phyloP scores from a whole-genome alignment of 2,888 invertebrate genomes.

The Electrophaes corylata region DNA sequence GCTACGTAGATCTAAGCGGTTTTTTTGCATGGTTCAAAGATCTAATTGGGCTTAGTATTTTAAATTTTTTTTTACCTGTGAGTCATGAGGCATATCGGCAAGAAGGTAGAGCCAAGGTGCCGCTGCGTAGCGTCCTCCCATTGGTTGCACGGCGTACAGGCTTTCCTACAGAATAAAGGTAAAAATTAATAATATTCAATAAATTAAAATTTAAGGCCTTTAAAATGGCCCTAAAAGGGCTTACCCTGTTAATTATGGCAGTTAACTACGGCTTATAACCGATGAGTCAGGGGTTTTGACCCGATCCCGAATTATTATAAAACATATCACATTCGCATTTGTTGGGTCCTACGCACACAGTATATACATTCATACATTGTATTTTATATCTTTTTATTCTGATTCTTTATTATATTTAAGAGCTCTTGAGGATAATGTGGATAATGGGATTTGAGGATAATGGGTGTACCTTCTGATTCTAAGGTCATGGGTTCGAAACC shows the following conservation, averaged over 20 bases:
- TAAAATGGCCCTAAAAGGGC: constrained; percentile 25
- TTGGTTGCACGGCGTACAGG: constrained; percentile 77
- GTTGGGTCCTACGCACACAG: constrained; percentile 14
- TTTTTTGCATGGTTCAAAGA: no score
- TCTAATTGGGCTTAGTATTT: no score
- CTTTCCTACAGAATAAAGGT: constrained; percentile 53
- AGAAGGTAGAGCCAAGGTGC: constrained; percentile 74
- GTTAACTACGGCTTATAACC: constrained; percentile 34
- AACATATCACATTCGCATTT: constrained; percentile 14
- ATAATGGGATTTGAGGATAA: no score
- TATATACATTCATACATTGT: neutral
- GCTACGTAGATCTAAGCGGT: constrained; percentile 16
- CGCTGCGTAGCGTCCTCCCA: constrained; percentile 79
- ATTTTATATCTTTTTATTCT: neutral
- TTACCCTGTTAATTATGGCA: constrained; percentile 32
- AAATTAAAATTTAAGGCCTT: constrained; percentile 16
- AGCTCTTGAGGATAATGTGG: no score
- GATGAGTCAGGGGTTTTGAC: constrained; percentile 16
- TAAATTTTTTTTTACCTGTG: constrained; percentile 61
- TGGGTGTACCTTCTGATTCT: no score
- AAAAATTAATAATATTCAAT: constrained; percentile 28
- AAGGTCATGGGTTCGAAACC: no score
- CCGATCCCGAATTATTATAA: constrained; percentile 24
- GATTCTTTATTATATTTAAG: neutral
- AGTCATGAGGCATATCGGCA: constrained; percentile 69